phyloP scores from a whole-genome alignment of 2,888 invertebrate species.

The Heterodera filipjevi region DNA sequence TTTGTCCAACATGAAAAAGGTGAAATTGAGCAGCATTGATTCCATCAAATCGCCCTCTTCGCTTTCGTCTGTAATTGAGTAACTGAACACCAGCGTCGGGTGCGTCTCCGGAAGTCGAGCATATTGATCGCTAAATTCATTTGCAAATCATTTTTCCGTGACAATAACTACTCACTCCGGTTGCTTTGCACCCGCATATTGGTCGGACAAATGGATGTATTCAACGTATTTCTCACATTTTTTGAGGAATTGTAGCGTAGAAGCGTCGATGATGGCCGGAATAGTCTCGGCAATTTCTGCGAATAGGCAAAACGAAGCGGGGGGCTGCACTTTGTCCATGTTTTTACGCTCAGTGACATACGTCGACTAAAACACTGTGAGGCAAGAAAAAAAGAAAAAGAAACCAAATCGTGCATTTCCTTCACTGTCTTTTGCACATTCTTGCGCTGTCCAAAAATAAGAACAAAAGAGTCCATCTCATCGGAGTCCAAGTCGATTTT shows the following conservation, averaged over 20 bases:
- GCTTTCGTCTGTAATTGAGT: slow-evolving; percentile 70
- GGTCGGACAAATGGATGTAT: slow-evolving; percentile 95
- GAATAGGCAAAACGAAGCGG: slow-evolving; percentile 73
- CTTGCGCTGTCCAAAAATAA: slow-evolving; percentile 88
- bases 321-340: slow-evolving; percentile 81
- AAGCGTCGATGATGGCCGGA: slow-evolving; percentile 80
- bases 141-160: not conserved
- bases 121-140: slow-evolving; percentile 14
- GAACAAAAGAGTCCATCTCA: slow-evolving; percentile 89
- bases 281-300: slow-evolving; percentile 77
- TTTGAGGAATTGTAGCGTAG: slow-evolving; percentile 67
- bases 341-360: slow-evolving; percentile 83
- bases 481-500: slow-evolving; percentile 73
- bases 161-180: slow-evolving; percentile 76
- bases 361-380: slow-evolving; percentile 68
- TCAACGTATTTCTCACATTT: slow-evolving; percentile 85
- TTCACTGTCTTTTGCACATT: slow-evolving; percentile 81
- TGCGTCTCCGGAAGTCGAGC: slow-evolving; percentile 72
- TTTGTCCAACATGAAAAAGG: slow-evolving; percentile 90
- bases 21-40: slow-evolving; percentile 72
- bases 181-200: slow-evolving; percentile 84
- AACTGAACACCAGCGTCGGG: slow-evolving; percentile 80
- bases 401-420: slow-evolving; percentile 87
- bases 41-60: slow-evolving; percentile 39
- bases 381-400: slow-evolving; percentile 40